These are phyloP conservation scores for Pogonomyrmex californicus DNA, from an alignment of 1,140 invertebrate genomes.

Conservation along the genomic window DNA sequence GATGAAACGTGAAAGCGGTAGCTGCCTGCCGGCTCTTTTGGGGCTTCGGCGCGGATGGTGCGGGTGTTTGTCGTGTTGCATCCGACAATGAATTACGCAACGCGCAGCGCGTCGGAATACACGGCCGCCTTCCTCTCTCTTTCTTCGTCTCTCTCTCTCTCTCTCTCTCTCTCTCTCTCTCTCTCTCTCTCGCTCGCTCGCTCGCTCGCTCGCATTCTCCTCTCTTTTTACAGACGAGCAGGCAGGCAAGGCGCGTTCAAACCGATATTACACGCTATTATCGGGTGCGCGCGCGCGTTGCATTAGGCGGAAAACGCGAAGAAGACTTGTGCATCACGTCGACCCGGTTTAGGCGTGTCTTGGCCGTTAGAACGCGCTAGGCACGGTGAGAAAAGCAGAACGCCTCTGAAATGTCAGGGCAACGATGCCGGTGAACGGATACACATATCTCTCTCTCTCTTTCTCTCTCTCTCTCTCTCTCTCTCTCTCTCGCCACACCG, in stretches of 20 bases:
- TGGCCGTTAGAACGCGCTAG: slow-evolving; percentile 18
- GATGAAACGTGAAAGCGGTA: slow-evolving; percentile 52
- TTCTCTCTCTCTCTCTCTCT: background rate
- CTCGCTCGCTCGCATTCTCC: no score
- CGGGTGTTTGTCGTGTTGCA: slow-evolving; percentile 31
- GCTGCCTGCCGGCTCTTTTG: slow-evolving; percentile 27
- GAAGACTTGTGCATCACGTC: slow-evolving; percentile 63
- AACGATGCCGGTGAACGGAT: slow-evolving; percentile 47
- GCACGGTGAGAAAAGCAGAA: slow-evolving; percentile 40
- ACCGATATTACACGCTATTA: slow-evolving; percentile 60
- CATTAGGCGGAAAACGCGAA: slow-evolving; percentile 72
- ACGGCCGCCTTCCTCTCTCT: slow-evolving; percentile 14
- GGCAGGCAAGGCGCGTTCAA: slow-evolving; percentile 46
- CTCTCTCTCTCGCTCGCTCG: no score
- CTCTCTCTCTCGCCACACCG: background rate
- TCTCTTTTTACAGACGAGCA: slow-evolving; percentile 24
- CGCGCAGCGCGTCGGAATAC: slow-evolving; percentile 26
- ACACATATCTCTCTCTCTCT: background rate
- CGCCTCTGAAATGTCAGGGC: slow-evolving; percentile 69
- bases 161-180: slow-evolving; percentile 4
- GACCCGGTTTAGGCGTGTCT: slow-evolving; percentile 73
- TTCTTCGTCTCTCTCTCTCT: slow-evolving; percentile 10
- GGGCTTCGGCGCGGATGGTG: slow-evolving; percentile 25
- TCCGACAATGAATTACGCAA: slow-evolving; percentile 72
- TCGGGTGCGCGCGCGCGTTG: slow-evolving; percentile 42